Base-by-base conservation (phyloP, 2,113 vertebrate species). In the Scomber japonicus region DNA sequence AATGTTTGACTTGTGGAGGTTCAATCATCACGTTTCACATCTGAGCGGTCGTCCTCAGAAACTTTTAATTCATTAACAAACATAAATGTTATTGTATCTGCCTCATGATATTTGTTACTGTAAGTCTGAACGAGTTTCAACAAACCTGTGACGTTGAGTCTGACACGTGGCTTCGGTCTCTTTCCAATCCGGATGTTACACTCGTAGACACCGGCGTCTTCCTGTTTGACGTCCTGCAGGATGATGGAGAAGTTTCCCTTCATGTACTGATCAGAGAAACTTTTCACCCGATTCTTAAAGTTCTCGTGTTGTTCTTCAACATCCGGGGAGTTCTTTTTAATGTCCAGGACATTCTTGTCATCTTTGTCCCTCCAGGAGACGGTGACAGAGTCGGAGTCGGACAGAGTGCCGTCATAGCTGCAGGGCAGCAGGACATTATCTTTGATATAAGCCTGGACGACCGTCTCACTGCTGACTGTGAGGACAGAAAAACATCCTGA, bases 321-420 rank as follows among this genome's bases (percentile, higher is more conserved):
- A n/a, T n/a, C n/a, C n/a, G n/a, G n/a, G n/a, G n/a, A n/a, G 3
- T 17, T 17, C 0, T 11, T 0, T 0, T 1, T 0, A 17, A 75
- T 35, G 15, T 46, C 3, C 51, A 75, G 16, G 0, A 65, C 14
- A 0, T 1, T 1, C 0, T 11, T 31, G 50, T 65, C 4, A 17
- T 65, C 9, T 21, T 65, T 31, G 72, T 75, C 72, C 21, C 4
- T 51, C 75, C 75, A 78, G 31, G 16, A 31, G 46, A 78, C 19
- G 11, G 31, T 7, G 4, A 21, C 13, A 0, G 2, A 0, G 2
- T 0, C 1, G 1, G 16, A 3, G 21, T 21, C 21, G 21, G 21
- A 21, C 0, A 31, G 11, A 1, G 3, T 9, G 2, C 3, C 0
- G 2, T 0, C 8, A 40, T 53, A 54, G 65, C 27, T 0, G 21